Base-by-base conservation (phyloP, 1,140 invertebrate species). In the Trichoplusia ni region DNA sequence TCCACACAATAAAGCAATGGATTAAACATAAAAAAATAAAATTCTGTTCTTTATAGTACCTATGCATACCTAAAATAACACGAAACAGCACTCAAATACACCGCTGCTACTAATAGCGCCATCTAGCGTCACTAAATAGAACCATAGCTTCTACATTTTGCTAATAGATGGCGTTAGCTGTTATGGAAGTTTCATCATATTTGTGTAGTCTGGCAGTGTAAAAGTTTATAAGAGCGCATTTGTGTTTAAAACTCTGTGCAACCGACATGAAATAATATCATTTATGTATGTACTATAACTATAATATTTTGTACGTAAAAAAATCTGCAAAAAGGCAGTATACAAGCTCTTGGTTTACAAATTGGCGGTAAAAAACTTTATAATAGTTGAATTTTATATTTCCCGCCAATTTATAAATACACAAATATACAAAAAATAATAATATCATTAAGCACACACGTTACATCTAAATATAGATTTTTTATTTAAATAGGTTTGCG, bases 251-350 rank as follows among this genome's bases (percentile, higher is more conserved):
- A 11, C 14, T 13, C 11, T 11, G 1, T 37, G 2, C 11, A 13
- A n/a, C 19, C 19, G 14, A 19, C 19, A 19, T 19, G 14, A 9
- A 19, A 40, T 40, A 40, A 4, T 19, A 19, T 14, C 7, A 18
- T 7, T 16, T 27, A 2, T 40, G 27, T 29, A n/a, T 38, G 13
- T 40, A 54, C 13, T 27, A 13, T 11, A 25, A n/a, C 25, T 46
- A 46, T 25, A 14, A 56, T 56, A 56, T 42, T 56, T 56, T 56
- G 53, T 56, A 56, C 53, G 53, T 56, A 56, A 27, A n/a, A 29
- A 18, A 31, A 54, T n/a, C 23, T 56, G 23, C 25, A 18, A 16
- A 53, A 18, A 42, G 8, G 53, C 53, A 38, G 51, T 27, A 40
- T 21, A n/a, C 21, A 25, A 42, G 33, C 23, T 13, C 7, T 56